Evolutionary conservation across 2,888 invertebrate genomes (phyloP).

Genomic region (Drosophila niveifrons): DNA sequence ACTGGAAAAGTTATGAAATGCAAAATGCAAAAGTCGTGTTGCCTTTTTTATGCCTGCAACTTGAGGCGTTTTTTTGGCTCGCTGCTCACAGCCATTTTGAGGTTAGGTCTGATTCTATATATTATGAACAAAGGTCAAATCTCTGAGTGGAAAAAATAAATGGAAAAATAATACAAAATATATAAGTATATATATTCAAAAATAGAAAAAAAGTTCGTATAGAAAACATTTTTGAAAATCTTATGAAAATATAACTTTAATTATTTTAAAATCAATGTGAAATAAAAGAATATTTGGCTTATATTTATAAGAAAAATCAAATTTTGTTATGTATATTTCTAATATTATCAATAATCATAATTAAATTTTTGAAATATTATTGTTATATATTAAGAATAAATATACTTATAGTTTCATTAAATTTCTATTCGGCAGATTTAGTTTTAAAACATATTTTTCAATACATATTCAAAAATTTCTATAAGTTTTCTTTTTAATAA

Average conservation of each 20-base stretch:
- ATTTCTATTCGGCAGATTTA: too few relatives aligned
- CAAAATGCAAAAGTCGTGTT: conserved; percentile 77
- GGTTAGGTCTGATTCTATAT: conserved; percentile 11
- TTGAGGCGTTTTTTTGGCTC: conserved; percentile 34
- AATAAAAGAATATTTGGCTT: too few relatives aligned
- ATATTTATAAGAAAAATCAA: too few relatives aligned
- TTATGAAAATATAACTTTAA: too few relatives aligned
- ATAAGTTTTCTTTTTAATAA: background rate
- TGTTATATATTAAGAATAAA: too few relatives aligned
- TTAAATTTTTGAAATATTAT: too few relatives aligned
- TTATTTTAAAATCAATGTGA: too few relatives aligned
- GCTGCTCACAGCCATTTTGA: conserved; percentile 23
- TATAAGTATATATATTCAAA: background rate
- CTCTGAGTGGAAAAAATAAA: background rate
- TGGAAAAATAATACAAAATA: background rate
- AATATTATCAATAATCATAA: too few relatives aligned
- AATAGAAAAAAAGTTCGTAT: background rate
- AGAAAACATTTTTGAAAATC: background rate
- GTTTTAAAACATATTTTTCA: too few relatives aligned
- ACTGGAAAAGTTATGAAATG: conserved; percentile 67
- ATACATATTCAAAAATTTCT: too few relatives aligned
- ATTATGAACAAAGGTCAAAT: conserved; percentile 22
- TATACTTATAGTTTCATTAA: too few relatives aligned
- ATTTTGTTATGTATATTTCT: too few relatives aligned
- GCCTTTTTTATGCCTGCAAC: conserved; percentile 27